phyloP scores from a whole-genome alignment of 2,888 invertebrate genomes.

The Synanthedon tipuliformis region DNA sequence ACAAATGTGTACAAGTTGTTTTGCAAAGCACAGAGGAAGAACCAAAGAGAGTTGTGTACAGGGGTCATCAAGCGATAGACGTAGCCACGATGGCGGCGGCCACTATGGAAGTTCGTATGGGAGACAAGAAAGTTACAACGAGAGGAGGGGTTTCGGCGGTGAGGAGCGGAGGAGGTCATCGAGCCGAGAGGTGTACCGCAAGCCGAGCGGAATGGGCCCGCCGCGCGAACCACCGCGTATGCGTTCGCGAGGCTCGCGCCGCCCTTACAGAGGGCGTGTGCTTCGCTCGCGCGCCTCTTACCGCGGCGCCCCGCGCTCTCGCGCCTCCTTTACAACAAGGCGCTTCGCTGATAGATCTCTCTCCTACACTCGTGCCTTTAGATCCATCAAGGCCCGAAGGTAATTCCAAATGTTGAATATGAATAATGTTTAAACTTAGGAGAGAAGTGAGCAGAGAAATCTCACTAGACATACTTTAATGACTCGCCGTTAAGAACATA shows the following conservation, averaged over 20 bases:
- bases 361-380: slow-evolving; percentile 54
- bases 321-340: slow-evolving; percentile 51
- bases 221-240: slow-evolving; percentile 52
- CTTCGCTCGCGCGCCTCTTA: slow-evolving; percentile 66
- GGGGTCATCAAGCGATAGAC: slow-evolving; percentile 67
- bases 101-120: slow-evolving; percentile 68
- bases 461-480: too few species aligned
- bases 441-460: too few species aligned
- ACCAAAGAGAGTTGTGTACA: slow-evolving; percentile 63
- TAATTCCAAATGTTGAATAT: slow-evolving; percentile 44
- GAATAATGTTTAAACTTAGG: slow-evolving; percentile 18
- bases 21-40: slow-evolving; percentile 40
- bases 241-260: slow-evolving; percentile 65
- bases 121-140: slow-evolving; percentile 69
- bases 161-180: slow-evolving; percentile 70
- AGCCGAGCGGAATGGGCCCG: slow-evolving; percentile 60
- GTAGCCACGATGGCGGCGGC: slow-evolving; percentile 69
- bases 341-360: slow-evolving; percentile 53
- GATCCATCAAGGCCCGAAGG: slow-evolving; percentile 63
- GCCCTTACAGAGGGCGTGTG: slow-evolving; percentile 63
- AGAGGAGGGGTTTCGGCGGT: slow-evolving; percentile 61
- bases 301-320: slow-evolving; percentile 68
- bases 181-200: slow-evolving; percentile 59
- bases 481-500: too few species aligned
- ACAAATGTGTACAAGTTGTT: slow-evolving; percentile 27